A percentile compares a stretch with the other conserved stretches of the same genome.
Conservation (phyloP, 2,888 invertebrate genomes). For the Lomographa bimaculata region DNA sequence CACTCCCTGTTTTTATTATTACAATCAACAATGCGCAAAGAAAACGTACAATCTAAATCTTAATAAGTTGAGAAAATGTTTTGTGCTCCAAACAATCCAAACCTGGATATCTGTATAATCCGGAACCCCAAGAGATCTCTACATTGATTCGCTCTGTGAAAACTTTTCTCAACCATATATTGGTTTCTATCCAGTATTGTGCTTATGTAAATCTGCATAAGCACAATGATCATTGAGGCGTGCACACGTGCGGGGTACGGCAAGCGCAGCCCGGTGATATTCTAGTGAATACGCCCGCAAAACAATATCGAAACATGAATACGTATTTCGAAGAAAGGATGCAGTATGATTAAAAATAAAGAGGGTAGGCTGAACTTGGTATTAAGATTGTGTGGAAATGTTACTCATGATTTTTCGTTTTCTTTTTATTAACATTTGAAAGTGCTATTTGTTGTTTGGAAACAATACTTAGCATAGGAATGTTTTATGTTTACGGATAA, state of each 20-base stretch:
- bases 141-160: background rate
- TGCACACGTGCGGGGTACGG: constrained; percentile 65
- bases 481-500: too few species aligned
- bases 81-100: too few species aligned
- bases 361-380: too few species aligned
- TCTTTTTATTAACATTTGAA: too few species aligned
- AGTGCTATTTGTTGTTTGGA: too few species aligned
- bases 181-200: constrained; percentile 29
- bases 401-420: background rate
- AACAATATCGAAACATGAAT: constrained; percentile 73
- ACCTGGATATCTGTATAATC: too few species aligned
- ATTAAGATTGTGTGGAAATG: constrained; percentile 8
- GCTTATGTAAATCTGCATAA: constrained; percentile 45
- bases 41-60: too few species aligned
- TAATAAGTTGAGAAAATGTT: too few species aligned
- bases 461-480: too few species aligned
- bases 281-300: constrained; percentile 45
- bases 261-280: constrained; percentile 45
- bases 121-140: too few species aligned
- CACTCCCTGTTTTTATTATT: too few species aligned
- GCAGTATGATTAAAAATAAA: constrained; percentile 46
- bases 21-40: too few species aligned
- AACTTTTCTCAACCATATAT: constrained; percentile 21
- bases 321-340: constrained; percentile 59
- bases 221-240: constrained; percentile 72